Evolutionary conservation across 2,113 vertebrate genomes (phyloP).

Genomic region (Salvelinus alpinus): DNA sequence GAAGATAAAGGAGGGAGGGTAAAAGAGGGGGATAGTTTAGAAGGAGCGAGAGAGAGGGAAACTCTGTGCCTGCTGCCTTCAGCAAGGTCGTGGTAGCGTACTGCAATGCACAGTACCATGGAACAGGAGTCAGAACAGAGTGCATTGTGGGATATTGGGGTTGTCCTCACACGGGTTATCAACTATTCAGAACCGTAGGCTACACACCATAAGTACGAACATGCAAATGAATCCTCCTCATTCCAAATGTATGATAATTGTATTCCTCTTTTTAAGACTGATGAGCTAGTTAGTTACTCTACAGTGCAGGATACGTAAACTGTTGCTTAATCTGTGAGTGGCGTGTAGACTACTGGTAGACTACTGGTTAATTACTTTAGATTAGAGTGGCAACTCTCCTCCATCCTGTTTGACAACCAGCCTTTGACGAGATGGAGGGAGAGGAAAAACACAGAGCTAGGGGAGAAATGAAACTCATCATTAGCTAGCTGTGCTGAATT

Average conservation of each 20-base stretch:
- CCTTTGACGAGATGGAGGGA: conserved; percentile 11
- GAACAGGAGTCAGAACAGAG: not conserved
- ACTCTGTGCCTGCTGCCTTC: conserved; percentile 40
- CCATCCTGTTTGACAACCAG: conserved; percentile 10
- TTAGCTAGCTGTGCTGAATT: conserved; percentile 16
- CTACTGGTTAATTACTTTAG: conserved; percentile 41
- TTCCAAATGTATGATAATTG: not conserved
- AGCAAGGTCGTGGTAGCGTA: conserved; percentile 25
- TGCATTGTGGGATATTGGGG: not conserved
- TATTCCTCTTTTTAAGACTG: not conserved
- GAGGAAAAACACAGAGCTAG: conserved; percentile 12
- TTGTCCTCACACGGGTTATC: not conserved
- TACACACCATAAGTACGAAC: not conserved
- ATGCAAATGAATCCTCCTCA: conserved; percentile 1
- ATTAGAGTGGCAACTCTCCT: conserved; percentile 47
- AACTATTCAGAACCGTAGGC: not conserved
- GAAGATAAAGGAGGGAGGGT: conserved; percentile 5
- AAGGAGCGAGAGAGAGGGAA: not conserved
- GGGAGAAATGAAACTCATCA: conserved; percentile 20
- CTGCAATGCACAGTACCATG: not conserved
- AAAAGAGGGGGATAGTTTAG: not conserved
- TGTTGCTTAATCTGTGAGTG: no score
- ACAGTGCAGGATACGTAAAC: not conserved
- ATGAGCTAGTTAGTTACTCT: not conserved
- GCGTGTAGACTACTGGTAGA: not conserved